A percentile compares a stretch with the other conserved stretches of the same genome.
Evolutionary conservation across 1,140 invertebrate species (phyloP).

Genomic region (Cataglyphis hispanica): DNA sequence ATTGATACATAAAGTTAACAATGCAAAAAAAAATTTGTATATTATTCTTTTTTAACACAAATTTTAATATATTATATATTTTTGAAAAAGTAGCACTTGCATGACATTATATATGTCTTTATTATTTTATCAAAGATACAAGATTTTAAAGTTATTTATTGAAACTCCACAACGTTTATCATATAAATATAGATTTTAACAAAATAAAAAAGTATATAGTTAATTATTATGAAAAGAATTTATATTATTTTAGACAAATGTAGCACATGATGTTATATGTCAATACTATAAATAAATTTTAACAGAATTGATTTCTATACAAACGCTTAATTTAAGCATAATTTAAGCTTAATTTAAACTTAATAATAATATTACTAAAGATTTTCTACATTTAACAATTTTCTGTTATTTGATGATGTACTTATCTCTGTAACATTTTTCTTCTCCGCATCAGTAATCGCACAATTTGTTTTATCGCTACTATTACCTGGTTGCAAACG

Average conservation of each 20-base stretch:
- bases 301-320: constrained; percentile 9
- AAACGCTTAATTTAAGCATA: background rate
- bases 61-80: background rate
- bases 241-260: background rate
- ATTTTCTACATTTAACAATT: background rate
- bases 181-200: no score
- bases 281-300: background rate
- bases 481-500: background rate
- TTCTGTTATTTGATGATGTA: background rate
- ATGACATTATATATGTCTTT: no score
- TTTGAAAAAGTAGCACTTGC: background rate
- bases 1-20: background rate
- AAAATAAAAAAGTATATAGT: no score
- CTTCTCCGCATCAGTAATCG: background rate
- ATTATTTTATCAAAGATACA: no score
- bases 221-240: no score
- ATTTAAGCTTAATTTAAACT: background rate
- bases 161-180: no score
- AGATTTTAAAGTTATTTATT: no score
- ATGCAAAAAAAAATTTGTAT: constrained; percentile 13
- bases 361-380: background rate
- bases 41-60: background rate
- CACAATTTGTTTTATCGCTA: background rate
- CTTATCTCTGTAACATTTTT: background rate
- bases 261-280: background rate